Evolutionary conservation across 1,140 invertebrate species (phyloP).

Genomic region (Paracyclopina nana): DNA sequence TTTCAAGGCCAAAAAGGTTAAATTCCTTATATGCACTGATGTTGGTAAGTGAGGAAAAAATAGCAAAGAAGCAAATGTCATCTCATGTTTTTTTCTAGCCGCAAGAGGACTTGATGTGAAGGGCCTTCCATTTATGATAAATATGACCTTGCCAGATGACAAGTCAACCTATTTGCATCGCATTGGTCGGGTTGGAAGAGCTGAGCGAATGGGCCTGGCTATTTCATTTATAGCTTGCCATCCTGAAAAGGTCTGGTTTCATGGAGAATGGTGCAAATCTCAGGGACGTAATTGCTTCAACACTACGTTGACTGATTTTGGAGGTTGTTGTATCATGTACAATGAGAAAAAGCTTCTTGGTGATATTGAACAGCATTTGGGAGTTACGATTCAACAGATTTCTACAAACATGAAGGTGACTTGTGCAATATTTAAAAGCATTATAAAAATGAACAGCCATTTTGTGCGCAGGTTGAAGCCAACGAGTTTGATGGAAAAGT

Average conservation of each 20-base stretch:
- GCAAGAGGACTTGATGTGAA: conserved; percentile 84
- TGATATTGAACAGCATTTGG: conserved; percentile 97
- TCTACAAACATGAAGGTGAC: conserved; percentile 62
- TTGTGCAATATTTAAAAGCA: too few species aligned
- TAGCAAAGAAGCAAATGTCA: too few species aligned
- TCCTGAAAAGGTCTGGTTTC: conserved; percentile 96
- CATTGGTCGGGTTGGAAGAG: conserved; percentile 91
- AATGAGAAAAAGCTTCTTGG: conserved; percentile 76
- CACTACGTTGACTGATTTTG: conserved; percentile 57
- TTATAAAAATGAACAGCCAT: too few species aligned
- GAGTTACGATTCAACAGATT: conserved; percentile 81
- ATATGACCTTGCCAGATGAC: conserved; percentile 92
- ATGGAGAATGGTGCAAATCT: conserved; percentile 75
- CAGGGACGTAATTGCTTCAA: conserved; percentile 79
- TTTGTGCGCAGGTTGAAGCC: conserved; percentile 62
- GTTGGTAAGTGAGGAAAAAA: too few species aligned
- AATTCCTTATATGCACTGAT: conserved; percentile 95
- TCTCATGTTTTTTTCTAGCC: too few species aligned
- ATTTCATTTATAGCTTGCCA: conserved; percentile 82
- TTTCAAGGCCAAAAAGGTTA: conserved; percentile 66
- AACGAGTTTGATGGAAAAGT: conserved; percentile 99
- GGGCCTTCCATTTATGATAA: conserved; percentile 95
- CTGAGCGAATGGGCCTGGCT: conserved; percentile 94
- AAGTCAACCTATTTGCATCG: conserved; percentile 98
- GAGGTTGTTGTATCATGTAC: conserved; percentile 95